Percentiles rank a stretch among this genome's conserved stretches.
Evolutionary conservation across 2,113 vertebrate genomes (phyloP).

Genomic region (Stegostoma tigrinum): DNA sequence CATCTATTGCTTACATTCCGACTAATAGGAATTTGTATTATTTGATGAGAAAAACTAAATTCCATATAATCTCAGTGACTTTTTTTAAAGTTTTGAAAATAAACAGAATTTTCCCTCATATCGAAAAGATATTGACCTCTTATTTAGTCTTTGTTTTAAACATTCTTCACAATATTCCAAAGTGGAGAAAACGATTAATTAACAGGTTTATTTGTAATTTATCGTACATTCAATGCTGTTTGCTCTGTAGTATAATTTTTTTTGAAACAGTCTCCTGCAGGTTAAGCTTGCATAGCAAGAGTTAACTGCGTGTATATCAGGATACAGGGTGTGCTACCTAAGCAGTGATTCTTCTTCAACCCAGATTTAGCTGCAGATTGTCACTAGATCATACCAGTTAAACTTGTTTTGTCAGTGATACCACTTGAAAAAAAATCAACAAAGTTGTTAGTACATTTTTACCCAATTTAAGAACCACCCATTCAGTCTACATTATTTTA

Average conservation of each 20-base stretch:
- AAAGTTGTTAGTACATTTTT: neutral
- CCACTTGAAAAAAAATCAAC: constrained; percentile 6
- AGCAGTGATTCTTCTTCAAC: neutral
- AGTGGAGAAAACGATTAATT: neutral
- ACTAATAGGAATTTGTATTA: neutral
- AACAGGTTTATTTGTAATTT: neutral
- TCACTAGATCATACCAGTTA: neutral
- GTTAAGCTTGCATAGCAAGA: neutral
- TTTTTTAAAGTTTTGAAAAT: neutral
- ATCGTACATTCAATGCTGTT: neutral
- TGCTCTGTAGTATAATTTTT: neutral
- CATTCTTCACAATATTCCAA: neutral
- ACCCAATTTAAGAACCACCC: neutral
- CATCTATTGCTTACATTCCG: neutral
- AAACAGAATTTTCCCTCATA: neutral
- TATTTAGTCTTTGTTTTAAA: neutral
- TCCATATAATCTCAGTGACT: neutral
- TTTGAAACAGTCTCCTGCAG: neutral
- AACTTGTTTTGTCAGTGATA: constrained; percentile 25
- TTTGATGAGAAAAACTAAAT: neutral
- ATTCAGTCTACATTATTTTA: neutral
- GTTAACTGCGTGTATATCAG: neutral
- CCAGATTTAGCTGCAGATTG: neutral
- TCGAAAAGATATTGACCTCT: neutral
- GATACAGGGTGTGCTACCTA: neutral